Evolutionary conservation across 2,113 vertebrate species (phyloP).

Genomic region (Chloroceryle aenea): DNA sequence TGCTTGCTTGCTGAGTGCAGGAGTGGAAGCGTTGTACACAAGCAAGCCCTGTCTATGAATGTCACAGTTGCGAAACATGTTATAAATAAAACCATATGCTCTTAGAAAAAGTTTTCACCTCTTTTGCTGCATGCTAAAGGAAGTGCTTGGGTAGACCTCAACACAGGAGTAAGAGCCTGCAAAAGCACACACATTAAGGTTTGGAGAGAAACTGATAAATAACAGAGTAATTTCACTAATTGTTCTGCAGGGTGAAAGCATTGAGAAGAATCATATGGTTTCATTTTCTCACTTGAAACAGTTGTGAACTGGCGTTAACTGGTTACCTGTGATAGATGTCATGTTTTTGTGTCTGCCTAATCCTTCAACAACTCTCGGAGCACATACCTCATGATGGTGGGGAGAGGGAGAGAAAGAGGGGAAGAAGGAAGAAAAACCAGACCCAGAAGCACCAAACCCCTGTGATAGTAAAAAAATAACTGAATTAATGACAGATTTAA

Average conservation of each 20-base stretch:
- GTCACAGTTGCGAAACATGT: background rate
- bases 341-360: background rate
- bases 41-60: background rate
- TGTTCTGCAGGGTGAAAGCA: background rate
- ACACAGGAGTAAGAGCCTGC: background rate
- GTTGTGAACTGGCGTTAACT: background rate
- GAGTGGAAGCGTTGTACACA: background rate
- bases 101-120: background rate
- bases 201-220: background rate
- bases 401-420: background rate
- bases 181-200: background rate
- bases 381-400: background rate
- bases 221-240: background rate
- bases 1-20: background rate
- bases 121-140: background rate
- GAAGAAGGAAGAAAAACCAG: background rate
- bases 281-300: background rate
- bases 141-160: background rate
- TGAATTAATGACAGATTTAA: background rate
- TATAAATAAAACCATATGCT: conserved; percentile 27
- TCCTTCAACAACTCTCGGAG: background rate
- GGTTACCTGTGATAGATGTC: background rate
- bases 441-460: background rate
- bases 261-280: background rate
- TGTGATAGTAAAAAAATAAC: background rate